phyloP scores from a whole-genome alignment of 1,140 invertebrate genomes.

The Lamellibrachia luymesi region DNA sequence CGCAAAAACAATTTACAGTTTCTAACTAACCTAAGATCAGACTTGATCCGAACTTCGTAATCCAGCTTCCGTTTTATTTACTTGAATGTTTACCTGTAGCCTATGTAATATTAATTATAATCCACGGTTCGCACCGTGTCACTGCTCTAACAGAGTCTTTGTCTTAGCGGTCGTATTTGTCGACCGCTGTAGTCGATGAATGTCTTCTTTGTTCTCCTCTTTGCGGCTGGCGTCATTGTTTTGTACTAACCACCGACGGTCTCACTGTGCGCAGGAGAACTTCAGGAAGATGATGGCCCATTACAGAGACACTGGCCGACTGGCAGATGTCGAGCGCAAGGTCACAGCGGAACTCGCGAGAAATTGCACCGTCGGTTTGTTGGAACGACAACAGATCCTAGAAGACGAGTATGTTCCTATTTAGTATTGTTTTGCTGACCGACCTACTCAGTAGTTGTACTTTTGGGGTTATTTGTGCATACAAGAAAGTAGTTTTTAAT shows the following conservation, averaged over 20 bases:
- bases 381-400: neutral
- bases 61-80: too few relatives aligned
- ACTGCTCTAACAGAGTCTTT: too few relatives aligned
- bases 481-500: neutral
- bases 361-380: neutral
- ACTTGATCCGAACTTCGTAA: too few relatives aligned
- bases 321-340: neutral
- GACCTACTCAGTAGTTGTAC: neutral
- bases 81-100: too few relatives aligned
- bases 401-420: neutral
- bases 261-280: neutral
- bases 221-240: neutral
- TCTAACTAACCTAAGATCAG: too few relatives aligned
- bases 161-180: too few relatives aligned
- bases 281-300: neutral
- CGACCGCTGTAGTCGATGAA: too few relatives aligned
- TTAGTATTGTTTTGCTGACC: neutral
- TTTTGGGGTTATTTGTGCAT: neutral
- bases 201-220: neutral
- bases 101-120: too few relatives aligned
- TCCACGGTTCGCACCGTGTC: too few relatives aligned
- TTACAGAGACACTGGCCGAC: neutral
- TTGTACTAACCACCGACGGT: neutral
- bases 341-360: neutral
- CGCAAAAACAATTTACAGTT: too few relatives aligned